Percentiles rank a stretch among this genome's conserved stretches.
phyloP scores from a whole-genome alignment of 2,113 vertebrate genomes.

The Phyllopteryx taeniolatus region DNA sequence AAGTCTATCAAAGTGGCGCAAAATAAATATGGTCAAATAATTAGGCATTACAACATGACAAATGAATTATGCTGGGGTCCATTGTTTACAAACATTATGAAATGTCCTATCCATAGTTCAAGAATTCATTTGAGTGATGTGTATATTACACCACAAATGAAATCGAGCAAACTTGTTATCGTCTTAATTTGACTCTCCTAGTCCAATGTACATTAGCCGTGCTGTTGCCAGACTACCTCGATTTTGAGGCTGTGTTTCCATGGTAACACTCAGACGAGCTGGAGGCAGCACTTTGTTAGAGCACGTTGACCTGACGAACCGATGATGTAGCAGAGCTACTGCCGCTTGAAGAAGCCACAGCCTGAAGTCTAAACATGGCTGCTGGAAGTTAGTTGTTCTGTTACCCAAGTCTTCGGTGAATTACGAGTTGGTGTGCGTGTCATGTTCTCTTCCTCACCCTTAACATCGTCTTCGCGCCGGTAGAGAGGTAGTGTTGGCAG shows the following conservation, averaged over 20 bases:
- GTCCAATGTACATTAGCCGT: background rate
- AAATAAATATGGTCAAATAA: no score
- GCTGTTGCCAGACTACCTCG: background rate
- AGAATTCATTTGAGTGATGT: no score
- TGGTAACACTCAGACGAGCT: background rate
- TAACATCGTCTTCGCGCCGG: background rate
- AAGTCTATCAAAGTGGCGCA: no score
- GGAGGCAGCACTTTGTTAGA: background rate
- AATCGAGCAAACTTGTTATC: background rate
- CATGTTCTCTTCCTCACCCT: background rate
- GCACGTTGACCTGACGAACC: background rate
- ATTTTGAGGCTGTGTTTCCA: background rate
- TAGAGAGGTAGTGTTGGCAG: background rate
- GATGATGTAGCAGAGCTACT: background rate
- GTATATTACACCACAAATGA: no score
- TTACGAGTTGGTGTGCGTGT: background rate
- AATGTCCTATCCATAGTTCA: no score
- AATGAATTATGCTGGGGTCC: no score
- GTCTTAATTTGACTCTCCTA: background rate
- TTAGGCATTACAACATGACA: no score
- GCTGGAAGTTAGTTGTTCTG: no score
- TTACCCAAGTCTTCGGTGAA: background rate
- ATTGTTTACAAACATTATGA: no score
- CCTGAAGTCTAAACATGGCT: no score
- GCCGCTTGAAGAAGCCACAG: no score